Evolutionary conservation across 2,797 vertebrate genomes (phyloP), one percentile per base, ranked within the genome.

Genomic region (Phyllotis vaccarum): DNA sequence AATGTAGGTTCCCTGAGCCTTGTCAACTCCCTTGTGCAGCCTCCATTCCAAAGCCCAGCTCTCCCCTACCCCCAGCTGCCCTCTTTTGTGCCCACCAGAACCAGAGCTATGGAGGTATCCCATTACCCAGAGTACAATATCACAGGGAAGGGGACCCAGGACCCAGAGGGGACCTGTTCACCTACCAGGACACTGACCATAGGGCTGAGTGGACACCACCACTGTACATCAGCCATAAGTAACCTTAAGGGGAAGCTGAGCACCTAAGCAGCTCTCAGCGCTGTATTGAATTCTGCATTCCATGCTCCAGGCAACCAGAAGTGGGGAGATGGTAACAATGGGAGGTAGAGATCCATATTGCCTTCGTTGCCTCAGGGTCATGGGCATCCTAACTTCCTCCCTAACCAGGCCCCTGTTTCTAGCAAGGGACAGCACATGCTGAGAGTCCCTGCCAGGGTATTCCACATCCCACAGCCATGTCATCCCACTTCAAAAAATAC

Each of bases 11-110:
- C 22, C 43, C 46, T 3, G 6, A 87, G 49, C 62, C 56, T 58
- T 11, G 31, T 6, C 6, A 5, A 14, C 58, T 8, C 27, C 9
- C 0, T 3, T n/a, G 12, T 7, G n/a, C 5, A 1, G 22, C n/a
- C 5, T n/a, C 14, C 0, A 43, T 6, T 86, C 46, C 70, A 27
- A 37, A 34, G 43, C 54, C 74, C 17, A 56, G 80, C 49, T 22
- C 66, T 37, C 17, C 16, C 58, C 9, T 24, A 14, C 40, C 31
- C 11, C 29, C 3, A 21, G 2, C 49, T 3, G 40, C 13, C 56
- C 12, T 60, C 62, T 58, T 60, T 29, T 43, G 14, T 0, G 6
- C 3, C 54, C 27, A 34, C 16, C 6, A 56, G 17, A 60, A 52
- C 24, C 52, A 27, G 34, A 21, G n/a, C 40, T 14, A 22, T 10